Evolutionary conservation across 2,797 vertebrate genomes (phyloP), one percentile per base, ranked within the genome.

Genomic region (Chrysocyon brachyurus): DNA sequence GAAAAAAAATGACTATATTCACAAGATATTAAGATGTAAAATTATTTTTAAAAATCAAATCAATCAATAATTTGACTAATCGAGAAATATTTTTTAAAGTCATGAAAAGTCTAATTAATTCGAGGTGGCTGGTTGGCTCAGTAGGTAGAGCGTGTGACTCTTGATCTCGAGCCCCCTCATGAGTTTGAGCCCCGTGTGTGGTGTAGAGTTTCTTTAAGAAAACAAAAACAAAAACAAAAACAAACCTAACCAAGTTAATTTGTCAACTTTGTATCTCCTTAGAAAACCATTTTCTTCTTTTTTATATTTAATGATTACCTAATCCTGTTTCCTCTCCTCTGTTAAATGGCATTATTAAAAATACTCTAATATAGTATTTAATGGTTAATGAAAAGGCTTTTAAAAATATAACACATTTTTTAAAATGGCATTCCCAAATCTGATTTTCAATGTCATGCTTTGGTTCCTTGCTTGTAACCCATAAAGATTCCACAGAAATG

Each of bases 71-170:
- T 21, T 63, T 72, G 68, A 90, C 10, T 66, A 90, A 84, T 14
- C 64, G 28, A 77, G 40, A 96, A 94, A 73, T 63, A n/a, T 9
- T 79, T 52, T 66, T 10, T n/a, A 92, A 87, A 90, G 46, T 24
- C 75, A 33, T 77, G 59, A 36, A 52, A 88, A 33, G 66, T 28
- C n/a, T 70, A 72, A 86, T n/a, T 31, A 68, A 52, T 49, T 54
- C 21, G 33, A 31, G 73, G 26, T 15, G 2, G 26, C 46, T 77
- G 46, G 73, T 26, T 77, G 73, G 26, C 46, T 52, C 46, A 17
- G 26, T 11, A 5, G 26, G 61, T 63, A 63, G 46, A 77, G 46
- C 26, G 31, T 24, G 66, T 68, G 66, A 33, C n/a, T 33, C 66
- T 68, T 68, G n/a, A 33, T 68, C 19, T 68, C 2, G n/a, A 17